Conservation (phyloP, 2,888 invertebrate genomes). For the Apoderus coryli region DNA sequence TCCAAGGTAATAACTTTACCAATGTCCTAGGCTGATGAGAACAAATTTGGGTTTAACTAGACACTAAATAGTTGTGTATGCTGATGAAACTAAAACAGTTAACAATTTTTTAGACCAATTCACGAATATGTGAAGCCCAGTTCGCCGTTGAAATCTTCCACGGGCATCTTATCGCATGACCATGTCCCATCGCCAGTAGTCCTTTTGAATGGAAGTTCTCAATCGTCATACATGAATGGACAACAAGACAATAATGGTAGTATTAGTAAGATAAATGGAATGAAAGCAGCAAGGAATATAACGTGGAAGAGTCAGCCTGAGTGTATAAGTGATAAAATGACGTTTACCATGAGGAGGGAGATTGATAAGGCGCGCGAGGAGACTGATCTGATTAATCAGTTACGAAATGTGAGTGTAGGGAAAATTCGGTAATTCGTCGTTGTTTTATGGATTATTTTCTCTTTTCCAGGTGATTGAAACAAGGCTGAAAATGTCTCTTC, state of each 20-base stretch:
- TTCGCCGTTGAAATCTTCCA: conserved; percentile 48
- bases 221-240: conserved; percentile 19
- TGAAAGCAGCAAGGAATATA: conserved; percentile 36
- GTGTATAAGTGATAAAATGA: conserved; percentile 56
- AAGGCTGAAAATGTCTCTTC: conserved; percentile 77
- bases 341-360: conserved; percentile 84
- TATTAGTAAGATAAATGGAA: conserved; percentile 22
- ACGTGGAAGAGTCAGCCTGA: conserved; percentile 54
- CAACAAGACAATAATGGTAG: conserved; percentile 36
- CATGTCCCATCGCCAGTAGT: conserved; percentile 30
- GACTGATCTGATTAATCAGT: conserved; percentile 66
- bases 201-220: conserved; percentile 8
- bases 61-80: too few relatives aligned
- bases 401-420: conserved; percentile 64
- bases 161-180: conserved; percentile 45
- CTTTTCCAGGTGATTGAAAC: conserved; percentile 68
- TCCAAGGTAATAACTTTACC: too few relatives aligned
- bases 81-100: too few relatives aligned
- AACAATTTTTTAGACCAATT: too few relatives aligned
- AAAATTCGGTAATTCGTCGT: too few relatives aligned
- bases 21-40: too few relatives aligned
- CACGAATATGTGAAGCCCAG: conserved; percentile 48
- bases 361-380: conserved; percentile 85
- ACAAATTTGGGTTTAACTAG: too few relatives aligned
- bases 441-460: too few relatives aligned